phyloP scores from a whole-genome alignment of 2,113 vertebrate species.

The Tauraco erythrolophus region DNA sequence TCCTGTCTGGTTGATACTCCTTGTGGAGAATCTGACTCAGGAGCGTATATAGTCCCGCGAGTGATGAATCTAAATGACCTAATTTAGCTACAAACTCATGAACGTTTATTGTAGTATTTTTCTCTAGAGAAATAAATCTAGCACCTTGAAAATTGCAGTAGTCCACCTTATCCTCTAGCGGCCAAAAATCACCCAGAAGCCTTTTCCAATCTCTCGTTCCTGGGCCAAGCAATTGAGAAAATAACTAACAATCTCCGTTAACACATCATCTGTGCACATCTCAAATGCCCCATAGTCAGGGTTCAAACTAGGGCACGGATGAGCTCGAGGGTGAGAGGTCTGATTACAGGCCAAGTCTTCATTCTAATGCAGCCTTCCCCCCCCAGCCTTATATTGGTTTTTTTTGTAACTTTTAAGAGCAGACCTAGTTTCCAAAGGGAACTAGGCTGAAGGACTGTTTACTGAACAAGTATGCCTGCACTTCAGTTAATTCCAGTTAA shows the following conservation, averaged over 20 bases:
- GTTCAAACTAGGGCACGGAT: neutral
- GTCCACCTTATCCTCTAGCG: neutral
- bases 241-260: neutral
- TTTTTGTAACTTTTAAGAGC: neutral
- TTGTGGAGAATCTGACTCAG: neutral
- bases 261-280: neutral
- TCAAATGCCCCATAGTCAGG: neutral
- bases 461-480: neutral
- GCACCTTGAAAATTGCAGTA: neutral
- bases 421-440: neutral
- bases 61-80: neutral
- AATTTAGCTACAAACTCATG: neutral
- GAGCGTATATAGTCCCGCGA: neutral
- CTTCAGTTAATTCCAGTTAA: neutral
- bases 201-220: neutral
- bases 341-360: neutral
- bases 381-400: neutral
- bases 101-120: neutral
- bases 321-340: accelerated
- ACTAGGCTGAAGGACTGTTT: neutral
- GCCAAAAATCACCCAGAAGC: neutral
- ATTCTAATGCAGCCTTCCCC: neutral
- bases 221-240: neutral
- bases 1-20: neutral
- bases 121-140: neutral